Percentiles rank a stretch among this genome's conserved stretches.
phyloP scores from a whole-genome alignment of 2,888 invertebrate species.

The Sarcophaga subvicina region DNA sequence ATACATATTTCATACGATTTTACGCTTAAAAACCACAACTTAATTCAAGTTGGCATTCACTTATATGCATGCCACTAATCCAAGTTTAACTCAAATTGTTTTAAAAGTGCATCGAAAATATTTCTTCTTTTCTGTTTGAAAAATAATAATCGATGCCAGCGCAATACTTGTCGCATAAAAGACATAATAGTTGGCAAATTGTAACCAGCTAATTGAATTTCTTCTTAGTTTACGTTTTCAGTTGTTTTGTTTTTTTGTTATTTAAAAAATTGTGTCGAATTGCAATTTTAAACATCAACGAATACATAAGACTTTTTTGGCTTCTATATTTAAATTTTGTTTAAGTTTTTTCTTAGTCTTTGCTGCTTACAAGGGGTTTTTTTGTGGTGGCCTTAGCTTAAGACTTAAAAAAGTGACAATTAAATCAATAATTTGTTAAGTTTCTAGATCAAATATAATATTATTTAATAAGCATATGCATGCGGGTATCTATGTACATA shows the following conservation, averaged over 20 bases:
- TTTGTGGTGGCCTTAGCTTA: slow-evolving; percentile 42
- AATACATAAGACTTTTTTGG: slow-evolving; percentile 52
- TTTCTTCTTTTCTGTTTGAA: slow-evolving; percentile 12
- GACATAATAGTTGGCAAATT: slow-evolving; percentile 42
- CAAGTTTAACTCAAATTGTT: slow-evolving; percentile 12
- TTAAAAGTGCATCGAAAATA: neutral
- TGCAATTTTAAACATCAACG: slow-evolving; percentile 24
- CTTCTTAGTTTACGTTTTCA: slow-evolving; percentile 13
- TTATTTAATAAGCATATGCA: slow-evolving; percentile 37
- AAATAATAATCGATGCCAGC: slow-evolving; percentile 23
- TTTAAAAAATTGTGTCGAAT: slow-evolving; percentile 18
- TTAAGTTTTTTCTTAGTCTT: neutral
- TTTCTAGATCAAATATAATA: slow-evolving; percentile 60
- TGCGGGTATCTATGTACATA: neutral
- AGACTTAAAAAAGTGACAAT: slow-evolving; percentile 39
- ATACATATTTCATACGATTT: no score
- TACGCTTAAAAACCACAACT: no score
- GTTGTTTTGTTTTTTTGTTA: slow-evolving; percentile 9
- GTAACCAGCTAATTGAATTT: slow-evolving; percentile 51
- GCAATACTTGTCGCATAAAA: slow-evolving; percentile 23
- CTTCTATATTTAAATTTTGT: slow-evolving; percentile 46
- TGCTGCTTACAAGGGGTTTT: neutral
- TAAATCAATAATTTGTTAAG: slow-evolving; percentile 58
- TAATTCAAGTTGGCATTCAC: no score
- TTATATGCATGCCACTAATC: neutral